Evolutionary conservation across 64 coral and sea anemone genomes (phyloP).

Genomic region (Dendronephthya gigantea): DNA sequence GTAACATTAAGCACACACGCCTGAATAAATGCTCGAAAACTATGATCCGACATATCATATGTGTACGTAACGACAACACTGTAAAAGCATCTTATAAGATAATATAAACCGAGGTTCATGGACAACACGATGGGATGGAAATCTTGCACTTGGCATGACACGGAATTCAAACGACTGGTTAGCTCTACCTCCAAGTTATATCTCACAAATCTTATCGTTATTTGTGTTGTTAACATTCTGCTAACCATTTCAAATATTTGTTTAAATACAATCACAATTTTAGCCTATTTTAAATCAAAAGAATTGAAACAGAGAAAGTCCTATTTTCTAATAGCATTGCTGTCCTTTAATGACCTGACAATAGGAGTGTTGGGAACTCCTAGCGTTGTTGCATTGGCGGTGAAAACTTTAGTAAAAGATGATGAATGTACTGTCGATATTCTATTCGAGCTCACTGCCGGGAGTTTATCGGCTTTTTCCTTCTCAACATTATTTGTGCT

Average conservation of each 20-base stretch:
- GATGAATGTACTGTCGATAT: neutral
- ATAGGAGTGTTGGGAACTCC: neutral
- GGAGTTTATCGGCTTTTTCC: neutral
- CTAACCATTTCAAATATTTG: neutral
- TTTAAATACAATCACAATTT: neutral
- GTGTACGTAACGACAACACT: too few species aligned
- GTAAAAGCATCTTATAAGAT: too few species aligned
- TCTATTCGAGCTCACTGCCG: neutral
- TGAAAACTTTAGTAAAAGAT: neutral
- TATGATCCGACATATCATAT: too few species aligned
- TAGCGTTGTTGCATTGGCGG: neutral
- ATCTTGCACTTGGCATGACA: too few species aligned
- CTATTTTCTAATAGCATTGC: neutral
- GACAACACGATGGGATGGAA: too few species aligned
- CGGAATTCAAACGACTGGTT: neutral
- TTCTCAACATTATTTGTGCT: neutral
- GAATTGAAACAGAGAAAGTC: neutral
- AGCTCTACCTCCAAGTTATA: neutral
- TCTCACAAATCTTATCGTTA: neutral
- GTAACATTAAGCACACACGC: too few species aligned
- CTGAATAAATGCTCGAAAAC: too few species aligned
- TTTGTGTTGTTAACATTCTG: neutral
- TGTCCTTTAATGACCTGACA: neutral
- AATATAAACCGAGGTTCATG: too few species aligned
- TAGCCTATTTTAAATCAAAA: neutral